Conservation (phyloP, 2,888 invertebrate genomes). For the Ophonus ardosiacus region DNA sequence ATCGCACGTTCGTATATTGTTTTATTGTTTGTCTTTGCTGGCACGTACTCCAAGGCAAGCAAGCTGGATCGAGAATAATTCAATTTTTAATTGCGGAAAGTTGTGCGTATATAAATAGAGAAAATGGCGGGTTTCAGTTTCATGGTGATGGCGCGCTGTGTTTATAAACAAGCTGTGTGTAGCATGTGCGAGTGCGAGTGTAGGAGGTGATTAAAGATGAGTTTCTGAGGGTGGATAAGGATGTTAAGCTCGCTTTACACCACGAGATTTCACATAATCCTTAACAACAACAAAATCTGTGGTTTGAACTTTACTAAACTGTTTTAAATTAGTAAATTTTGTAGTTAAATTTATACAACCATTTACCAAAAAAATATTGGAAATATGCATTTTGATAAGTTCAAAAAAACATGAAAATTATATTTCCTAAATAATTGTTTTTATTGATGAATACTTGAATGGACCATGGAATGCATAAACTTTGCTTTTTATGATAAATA, state of each 20-base stretch:
- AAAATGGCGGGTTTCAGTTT: slow-evolving; percentile 4
- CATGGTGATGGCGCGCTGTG: background rate
- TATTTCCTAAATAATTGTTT: too few species aligned
- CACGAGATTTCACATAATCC: background rate
- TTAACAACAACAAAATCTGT: background rate
- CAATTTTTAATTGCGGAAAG: slow-evolving; percentile 20
- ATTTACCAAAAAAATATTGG: too few species aligned
- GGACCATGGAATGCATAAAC: too few species aligned
- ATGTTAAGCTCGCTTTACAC: slow-evolving; percentile 13
- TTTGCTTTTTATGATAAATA: too few species aligned
- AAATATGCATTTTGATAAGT: too few species aligned
- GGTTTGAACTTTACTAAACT: too few species aligned
- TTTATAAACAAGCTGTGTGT: slow-evolving; percentile 20
- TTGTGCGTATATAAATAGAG: slow-evolving; percentile 7
- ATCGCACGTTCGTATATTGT: slow-evolving; percentile 3
- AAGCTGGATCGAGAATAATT: slow-evolving; percentile 37
- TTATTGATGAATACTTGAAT: too few species aligned
- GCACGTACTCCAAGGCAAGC: slow-evolving; percentile 1
- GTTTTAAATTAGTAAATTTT: too few species aligned
- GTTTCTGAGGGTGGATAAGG: slow-evolving; percentile 7
- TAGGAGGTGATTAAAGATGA: slow-evolving; percentile 42
- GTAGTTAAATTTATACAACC: too few species aligned
- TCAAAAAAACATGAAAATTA: too few species aligned
- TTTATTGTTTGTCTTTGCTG: slow-evolving; percentile 40
- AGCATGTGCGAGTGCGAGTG: background rate